A percentile compares a stretch with the other conserved stretches of the same genome.
phyloP scores from a whole-genome alignment of 2,888 invertebrate genomes.

The Entomobrya proxima region DNA sequence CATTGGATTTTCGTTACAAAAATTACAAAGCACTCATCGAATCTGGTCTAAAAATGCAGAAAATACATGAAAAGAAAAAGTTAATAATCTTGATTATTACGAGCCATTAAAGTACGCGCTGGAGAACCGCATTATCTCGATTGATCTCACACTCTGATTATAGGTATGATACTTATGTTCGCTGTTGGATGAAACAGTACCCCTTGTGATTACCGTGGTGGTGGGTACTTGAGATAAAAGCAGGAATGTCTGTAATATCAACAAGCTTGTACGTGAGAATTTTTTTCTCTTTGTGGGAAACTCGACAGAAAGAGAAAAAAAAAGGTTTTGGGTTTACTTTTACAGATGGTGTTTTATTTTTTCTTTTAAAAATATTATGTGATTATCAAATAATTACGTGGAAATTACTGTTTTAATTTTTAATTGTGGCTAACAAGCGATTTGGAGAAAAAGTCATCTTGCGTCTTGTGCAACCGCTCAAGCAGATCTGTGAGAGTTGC shows the following conservation, averaged over 20 bases:
- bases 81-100: not conserved
- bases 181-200: not conserved
- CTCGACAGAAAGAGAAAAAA: too few species aligned
- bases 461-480: too few species aligned
- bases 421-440: too few species aligned
- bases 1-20: not conserved
- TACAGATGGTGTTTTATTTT: not conserved
- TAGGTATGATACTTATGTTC: not conserved
- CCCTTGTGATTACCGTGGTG: too few species aligned
- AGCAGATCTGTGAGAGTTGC: too few species aligned
- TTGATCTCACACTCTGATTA: slow-evolving; percentile 5
- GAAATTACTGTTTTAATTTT: not conserved
- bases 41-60: not conserved
- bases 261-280: too few species aligned
- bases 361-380: not conserved
- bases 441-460: too few species aligned
- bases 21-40: not conserved
- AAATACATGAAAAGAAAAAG: not conserved
- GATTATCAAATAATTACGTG: not conserved
- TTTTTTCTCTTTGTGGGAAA: not conserved
- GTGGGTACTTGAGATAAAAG: slow-evolving; percentile 8
- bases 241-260: too few species aligned
- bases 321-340: not conserved
- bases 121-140: not conserved
- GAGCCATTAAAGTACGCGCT: slow-evolving; percentile 5